These are phyloP conservation scores for Acomys russatus DNA, from an alignment of 2,797 vertebrate genomes.

Conservation along the genomic window DNA sequence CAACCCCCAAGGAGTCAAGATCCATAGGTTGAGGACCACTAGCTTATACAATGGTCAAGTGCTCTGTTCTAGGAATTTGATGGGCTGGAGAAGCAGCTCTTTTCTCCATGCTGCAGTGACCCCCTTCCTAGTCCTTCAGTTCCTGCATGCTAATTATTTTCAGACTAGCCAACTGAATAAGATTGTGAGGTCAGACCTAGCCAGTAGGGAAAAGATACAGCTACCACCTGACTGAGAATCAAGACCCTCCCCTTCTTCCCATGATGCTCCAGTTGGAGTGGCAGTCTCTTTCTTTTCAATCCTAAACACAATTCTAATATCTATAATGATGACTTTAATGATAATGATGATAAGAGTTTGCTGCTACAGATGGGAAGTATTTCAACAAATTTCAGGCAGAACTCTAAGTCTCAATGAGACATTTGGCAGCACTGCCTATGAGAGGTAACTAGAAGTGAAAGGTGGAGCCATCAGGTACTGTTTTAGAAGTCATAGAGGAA, in stretches of 20 bases:
- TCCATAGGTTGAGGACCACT: background rate
- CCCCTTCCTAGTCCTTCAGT: background rate
- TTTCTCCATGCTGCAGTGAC: background rate
- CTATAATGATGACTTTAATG: background rate
- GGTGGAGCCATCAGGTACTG: background rate
- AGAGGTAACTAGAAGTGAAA: background rate
- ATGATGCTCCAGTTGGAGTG: too few relatives aligned
- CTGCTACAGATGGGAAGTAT: background rate
- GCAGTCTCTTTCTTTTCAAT: too few relatives aligned
- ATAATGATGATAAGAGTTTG: background rate
- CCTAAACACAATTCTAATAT: background rate
- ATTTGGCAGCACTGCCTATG: background rate
- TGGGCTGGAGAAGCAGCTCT: background rate
- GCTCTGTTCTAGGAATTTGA: background rate
- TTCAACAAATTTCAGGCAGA: background rate
- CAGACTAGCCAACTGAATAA: background rate
- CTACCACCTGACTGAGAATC: background rate
- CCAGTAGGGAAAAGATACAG: background rate
- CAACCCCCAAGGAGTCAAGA: background rate
- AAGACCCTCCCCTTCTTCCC: too few relatives aligned
- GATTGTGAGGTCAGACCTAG: too few relatives aligned
- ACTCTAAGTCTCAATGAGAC: background rate
- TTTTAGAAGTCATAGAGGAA: background rate
- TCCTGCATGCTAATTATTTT: background rate
- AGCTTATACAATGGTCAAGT: background rate